These are phyloP conservation scores for human DNA, from an alignment of 2,113 vertebrate genomes.

Conservation along the genomic window DNA sequence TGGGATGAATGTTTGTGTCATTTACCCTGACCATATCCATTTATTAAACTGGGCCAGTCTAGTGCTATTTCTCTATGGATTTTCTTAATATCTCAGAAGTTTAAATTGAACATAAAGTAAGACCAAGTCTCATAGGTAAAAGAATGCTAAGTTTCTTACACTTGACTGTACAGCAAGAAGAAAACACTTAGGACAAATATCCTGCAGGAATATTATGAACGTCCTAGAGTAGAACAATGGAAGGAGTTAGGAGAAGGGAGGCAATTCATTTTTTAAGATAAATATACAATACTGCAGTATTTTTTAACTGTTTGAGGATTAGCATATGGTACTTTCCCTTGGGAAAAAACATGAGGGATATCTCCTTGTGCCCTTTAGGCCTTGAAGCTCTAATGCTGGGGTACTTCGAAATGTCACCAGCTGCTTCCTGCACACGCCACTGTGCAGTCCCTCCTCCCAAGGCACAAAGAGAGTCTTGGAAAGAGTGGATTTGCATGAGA, in stretches of 20 bases:
- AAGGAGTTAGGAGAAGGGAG: neutral
- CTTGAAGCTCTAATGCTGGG: neutral
- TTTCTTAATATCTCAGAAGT: neutral
- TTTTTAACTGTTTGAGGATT: neutral
- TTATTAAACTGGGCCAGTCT: neutral
- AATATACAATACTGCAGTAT: neutral
- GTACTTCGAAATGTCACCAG: neutral
- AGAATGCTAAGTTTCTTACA: neutral
- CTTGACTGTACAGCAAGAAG: neutral
- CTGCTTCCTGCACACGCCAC: neutral
- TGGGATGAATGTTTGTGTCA: neutral
- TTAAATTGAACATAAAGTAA: constrained; percentile 32
- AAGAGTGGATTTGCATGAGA: neutral
- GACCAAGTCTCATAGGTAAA: neutral
- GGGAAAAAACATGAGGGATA: neutral
- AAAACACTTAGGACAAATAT: neutral
- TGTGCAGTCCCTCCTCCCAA: neutral
- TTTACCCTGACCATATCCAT: neutral
- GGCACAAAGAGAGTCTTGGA: neutral
- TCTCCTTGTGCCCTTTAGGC: neutral
- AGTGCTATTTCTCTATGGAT: neutral
- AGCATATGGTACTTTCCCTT: neutral
- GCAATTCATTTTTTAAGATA: neutral
- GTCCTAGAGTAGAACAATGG: neutral
- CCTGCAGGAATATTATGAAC: neutral